Conservation (phyloP, 2,888 invertebrate species). For the Folsomia manolachei region DNA sequence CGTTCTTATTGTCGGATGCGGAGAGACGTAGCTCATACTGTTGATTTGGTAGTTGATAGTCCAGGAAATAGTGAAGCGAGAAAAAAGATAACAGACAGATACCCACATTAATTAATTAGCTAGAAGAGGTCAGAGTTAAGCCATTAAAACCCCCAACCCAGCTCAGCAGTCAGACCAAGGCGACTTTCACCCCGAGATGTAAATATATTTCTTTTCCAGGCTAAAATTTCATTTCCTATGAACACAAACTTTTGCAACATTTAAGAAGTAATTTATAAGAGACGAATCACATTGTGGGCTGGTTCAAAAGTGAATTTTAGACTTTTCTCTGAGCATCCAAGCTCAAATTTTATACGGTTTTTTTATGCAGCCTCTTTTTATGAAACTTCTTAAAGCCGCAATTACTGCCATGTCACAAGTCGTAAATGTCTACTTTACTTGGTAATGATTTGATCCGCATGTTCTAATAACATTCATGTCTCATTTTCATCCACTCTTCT, state of each 20-base stretch:
- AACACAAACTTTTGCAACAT: neutral
- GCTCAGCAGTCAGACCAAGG: neutral
- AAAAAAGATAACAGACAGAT: neutral
- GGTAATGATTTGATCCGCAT: neutral
- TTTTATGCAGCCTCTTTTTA: neutral
- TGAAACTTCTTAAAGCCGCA: neutral
- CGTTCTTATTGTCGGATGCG: constrained; percentile 93
- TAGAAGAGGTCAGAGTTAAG: neutral
- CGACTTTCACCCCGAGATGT: neutral
- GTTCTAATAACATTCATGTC: neutral
- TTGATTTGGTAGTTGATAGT: neutral
- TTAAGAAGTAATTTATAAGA: neutral
- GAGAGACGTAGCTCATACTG: constrained; percentile 91
- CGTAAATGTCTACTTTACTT: neutral
- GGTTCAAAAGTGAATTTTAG: too few species aligned
- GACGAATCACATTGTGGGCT: too few species aligned
- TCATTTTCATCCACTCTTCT: too few species aligned
- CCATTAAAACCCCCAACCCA: neutral
- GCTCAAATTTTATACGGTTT: neutral
- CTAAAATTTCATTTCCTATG: neutral
- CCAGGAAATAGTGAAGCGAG: neutral
- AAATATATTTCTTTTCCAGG: neutral
- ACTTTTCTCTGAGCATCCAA: too few species aligned
- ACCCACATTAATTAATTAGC: neutral
- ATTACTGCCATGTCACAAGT: neutral